These are phyloP conservation scores for Elgaria multicarinata DNA, from an alignment of 2,113 vertebrate species.

Conservation along the genomic window DNA sequence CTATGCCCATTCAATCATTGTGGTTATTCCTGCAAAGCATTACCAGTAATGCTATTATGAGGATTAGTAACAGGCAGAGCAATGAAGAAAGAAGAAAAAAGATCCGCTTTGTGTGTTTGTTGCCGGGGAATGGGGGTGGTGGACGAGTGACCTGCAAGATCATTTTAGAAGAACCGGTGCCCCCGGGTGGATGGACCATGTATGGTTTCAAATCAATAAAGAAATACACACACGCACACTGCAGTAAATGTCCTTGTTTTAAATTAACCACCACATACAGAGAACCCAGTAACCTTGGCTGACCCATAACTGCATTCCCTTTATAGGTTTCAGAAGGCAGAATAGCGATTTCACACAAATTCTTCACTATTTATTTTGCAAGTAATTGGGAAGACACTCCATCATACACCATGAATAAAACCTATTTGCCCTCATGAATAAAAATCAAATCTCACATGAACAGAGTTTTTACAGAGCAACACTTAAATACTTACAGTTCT, in stretches of 20 bases:
- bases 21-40: background rate
- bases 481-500: conserved; percentile 87
- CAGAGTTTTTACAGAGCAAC: background rate
- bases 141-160: too few species aligned
- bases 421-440: background rate
- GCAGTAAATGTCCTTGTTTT: background rate
- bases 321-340: background rate
- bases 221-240: background rate
- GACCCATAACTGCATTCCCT: background rate
- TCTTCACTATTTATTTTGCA: background rate
- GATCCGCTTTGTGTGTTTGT: background rate
- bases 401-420: background rate
- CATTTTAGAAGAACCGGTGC: background rate
- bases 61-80: background rate
- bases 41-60: background rate
- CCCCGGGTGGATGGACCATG: conserved; percentile 20
- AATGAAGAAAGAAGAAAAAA: background rate
- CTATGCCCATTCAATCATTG: background rate
- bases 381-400: background rate
- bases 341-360: background rate
- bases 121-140: too few species aligned
- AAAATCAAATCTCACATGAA: too few species aligned
- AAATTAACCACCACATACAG: background rate
- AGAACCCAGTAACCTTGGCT: background rate
- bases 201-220: background rate